Percentiles rank a stretch among this genome's conserved stretches.
These are phyloP conservation scores for Dyspetes luteomarginatus DNA, from an alignment of 2,888 invertebrate genomes.

Conservation along the genomic window DNA sequence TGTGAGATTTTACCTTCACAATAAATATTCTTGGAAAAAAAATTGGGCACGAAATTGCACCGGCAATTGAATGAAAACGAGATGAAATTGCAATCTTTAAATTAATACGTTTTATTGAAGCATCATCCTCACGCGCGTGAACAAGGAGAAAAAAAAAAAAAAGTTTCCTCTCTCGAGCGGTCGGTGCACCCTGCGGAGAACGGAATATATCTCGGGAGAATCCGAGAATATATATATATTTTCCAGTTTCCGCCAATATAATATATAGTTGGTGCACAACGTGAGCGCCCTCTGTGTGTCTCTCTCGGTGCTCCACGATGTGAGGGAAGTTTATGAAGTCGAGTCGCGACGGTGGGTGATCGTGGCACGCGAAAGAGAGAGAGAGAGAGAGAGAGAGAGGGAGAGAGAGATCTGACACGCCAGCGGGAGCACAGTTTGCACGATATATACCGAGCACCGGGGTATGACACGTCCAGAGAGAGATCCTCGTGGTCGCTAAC, in stretches of 20 bases:
- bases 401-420: conserved; percentile 35
- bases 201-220: conserved; percentile 46
- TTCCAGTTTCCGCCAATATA: conserved; percentile 52
- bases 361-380: conserved; percentile 34
- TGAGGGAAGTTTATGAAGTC: conserved; percentile 60
- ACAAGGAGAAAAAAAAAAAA: neutral
- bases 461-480: conserved; percentile 60
- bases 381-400: conserved; percentile 8
- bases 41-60: neutral
- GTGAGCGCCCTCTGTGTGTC: neutral
- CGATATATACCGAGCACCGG: conserved; percentile 43
- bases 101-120: conserved; percentile 32
- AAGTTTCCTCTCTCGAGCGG: conserved; percentile 34
- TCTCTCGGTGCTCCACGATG: conserved; percentile 40
- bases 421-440: conserved; percentile 12
- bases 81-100: conserved; percentile 20
- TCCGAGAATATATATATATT: conserved; percentile 44
- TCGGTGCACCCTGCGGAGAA: conserved; percentile 46
- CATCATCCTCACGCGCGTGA: neutral
- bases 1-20: neutral
- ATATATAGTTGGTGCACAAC: conserved; percentile 32
- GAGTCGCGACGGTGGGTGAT: conserved; percentile 43
- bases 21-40: neutral
- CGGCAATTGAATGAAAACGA: conserved; percentile 27
- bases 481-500: conserved; percentile 56